Conservation (phyloP, 2,113 vertebrate species). For the Misgurnus anguillicaudatus region DNA sequence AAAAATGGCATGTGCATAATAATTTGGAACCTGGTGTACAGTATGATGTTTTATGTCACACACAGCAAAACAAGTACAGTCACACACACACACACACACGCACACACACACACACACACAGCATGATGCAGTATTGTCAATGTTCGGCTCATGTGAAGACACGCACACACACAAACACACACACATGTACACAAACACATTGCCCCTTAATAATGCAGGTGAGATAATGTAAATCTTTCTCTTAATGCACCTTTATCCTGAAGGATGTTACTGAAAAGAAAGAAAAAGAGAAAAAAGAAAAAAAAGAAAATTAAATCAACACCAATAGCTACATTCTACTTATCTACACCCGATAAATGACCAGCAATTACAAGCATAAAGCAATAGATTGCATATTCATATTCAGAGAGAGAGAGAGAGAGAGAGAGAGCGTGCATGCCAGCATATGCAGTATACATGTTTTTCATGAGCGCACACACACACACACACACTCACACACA, state of each 20-base stretch:
- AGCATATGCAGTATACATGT: neutral
- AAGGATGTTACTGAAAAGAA: neutral
- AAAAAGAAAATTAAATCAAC: neutral
- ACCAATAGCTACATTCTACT: neutral
- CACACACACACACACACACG: too few relatives aligned
- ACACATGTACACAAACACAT: too few relatives aligned
- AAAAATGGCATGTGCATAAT: too few relatives aligned
- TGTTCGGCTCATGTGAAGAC: slow-evolving; percentile 1
- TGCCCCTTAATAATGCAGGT: too few relatives aligned
- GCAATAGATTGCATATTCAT: slow-evolving; percentile 42
- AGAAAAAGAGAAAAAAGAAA: neutral
- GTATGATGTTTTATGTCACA: too few relatives aligned
- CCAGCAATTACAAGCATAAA: slow-evolving; percentile 44
- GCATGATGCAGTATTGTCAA: slow-evolving; percentile 7
- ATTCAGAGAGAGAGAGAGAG: slow-evolving; percentile 24
- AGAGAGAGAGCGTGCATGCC: neutral
- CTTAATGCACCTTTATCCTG: too few relatives aligned
- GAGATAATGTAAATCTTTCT: too few relatives aligned
- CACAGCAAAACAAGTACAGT: too few relatives aligned
- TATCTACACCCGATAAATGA: neutral
- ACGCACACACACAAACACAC: neutral
- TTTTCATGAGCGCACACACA: neutral
- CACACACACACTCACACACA: neutral
- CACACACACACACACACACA: too few relatives aligned
- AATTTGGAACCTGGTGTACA: too few relatives aligned